Base-by-base conservation (phyloP, 2,888 invertebrate genomes). In the Orthonychiurus folsomi region DNA sequence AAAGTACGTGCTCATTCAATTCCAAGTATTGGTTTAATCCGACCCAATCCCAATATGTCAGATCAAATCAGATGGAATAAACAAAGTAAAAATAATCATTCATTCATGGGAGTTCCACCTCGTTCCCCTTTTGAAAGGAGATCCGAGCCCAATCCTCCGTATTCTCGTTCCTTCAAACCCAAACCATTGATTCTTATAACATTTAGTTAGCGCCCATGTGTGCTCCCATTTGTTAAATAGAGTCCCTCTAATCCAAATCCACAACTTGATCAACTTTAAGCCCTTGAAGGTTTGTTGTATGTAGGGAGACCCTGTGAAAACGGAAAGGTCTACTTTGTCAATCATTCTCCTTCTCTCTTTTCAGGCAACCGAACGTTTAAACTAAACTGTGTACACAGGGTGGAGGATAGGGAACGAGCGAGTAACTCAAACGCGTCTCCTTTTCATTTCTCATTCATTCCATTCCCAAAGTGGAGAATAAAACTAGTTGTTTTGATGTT, bases 1-100 rank as follows among this genome's bases (percentile, higher is more conserved):
- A n/a, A n/a, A n/a, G n/a, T n/a, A n/a, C n/a, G n/a, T n/a, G n/a
- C n/a, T n/a, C n/a, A n/a, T n/a, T n/a, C n/a, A n/a, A n/a, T n/a
- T n/a, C n/a, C n/a, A 37, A 5, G 37, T 37, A 37, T 37, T 52
- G 52, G 21, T 52, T 52, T 52, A 52, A 52, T 20, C n/a, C 21
- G 20, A 18, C n/a, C 20, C 21, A 25, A 55, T 3, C 25, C 23
- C 55, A 55, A 55, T 55, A 55, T 55, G 55, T 55, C 55, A 55
- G 55, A 23, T 24, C 24, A 20, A 57, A 57, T 57, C 28, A 57
- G 50, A 3, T 47, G 24, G 59, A 50, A 48, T 59, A 59, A 59
- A 50, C 59, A 59, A 57, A 59, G 5, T 50, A 59, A 59, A 25
- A 56, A 59, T 59, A 59, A 52, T 52, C 52, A n/a, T 59, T 59